Base-by-base conservation (phyloP, 2,888 invertebrate species). In the Caenorhabditis wallacei region DNA sequence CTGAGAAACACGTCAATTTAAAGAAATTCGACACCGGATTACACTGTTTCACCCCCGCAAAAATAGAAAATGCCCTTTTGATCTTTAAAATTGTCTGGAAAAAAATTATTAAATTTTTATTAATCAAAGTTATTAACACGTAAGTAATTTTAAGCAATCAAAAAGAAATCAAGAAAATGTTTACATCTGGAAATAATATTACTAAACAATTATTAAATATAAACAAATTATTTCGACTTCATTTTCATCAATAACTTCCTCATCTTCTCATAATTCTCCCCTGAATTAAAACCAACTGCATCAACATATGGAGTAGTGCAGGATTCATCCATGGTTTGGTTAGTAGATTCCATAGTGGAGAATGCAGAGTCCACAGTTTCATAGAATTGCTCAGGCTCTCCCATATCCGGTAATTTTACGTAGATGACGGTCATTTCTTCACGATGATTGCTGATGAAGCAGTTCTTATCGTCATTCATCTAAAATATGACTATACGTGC, bases 371-470 rank as follows among this genome's bases (percentile, higher is more conserved):
- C 79, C 40, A 75, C 40, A 37, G 53, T 35, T 64, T 84, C 79
- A n/a, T 74, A 59, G 24, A 79, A 30, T 24, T 56, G n/a, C 0
- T 35, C 53, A 2, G n/a, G 53, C 8, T 37, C 48, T 24, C 51
- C 35, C 8, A 57, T 26, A 2, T 57, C 51, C 0, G 61, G 35
- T 2, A 84, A 46, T 30, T 79, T 79, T 1, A 82, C 69, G 43
- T 80, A 84, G 22, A 85, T 76, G 1, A 85, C 69, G 2, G 85
- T 80, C 85, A 85, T 85, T 61, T 85, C 85, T 48, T 85, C 85
- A 2, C 83, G 72, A 20, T 83, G 64, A 43, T 81, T 85, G 61
- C 83, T 83, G 2, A 64, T 57, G 13, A 40, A 43, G 26, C 71
- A 76, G 16, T 54, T 48, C 26, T 63, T 53, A 11, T 83, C 78